Conservation (phyloP, 2,113 vertebrate genomes). For the Cyprinodon variegatus region DNA sequence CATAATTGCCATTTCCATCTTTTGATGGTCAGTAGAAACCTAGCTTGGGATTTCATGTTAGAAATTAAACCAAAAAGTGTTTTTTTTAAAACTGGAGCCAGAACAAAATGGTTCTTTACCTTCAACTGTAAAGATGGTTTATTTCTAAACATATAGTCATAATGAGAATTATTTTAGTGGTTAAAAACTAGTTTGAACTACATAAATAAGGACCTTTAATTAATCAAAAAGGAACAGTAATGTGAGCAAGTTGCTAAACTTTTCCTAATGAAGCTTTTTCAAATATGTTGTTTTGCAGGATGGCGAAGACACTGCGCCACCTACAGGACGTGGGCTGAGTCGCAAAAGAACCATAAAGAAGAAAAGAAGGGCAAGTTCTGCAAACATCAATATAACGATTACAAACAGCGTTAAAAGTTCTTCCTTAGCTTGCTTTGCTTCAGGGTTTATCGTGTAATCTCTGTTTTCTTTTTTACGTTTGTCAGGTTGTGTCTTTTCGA, state of each 20-base stretch:
- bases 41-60: no score
- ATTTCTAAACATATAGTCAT: no score
- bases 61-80: no score
- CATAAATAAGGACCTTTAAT: neutral
- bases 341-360: constrained; percentile 63
- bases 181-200: neutral
- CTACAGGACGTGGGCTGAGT: constrained; percentile 36
- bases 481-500: constrained; percentile 73
- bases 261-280: no score
- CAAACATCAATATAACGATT: neutral
- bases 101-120: no score
- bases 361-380: constrained; percentile 59
- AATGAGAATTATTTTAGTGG: no score
- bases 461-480: neutral
- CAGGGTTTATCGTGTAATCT: neutral
- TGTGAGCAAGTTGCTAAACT: no score
- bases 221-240: neutral
- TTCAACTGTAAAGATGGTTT: no score
- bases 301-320: constrained; percentile 25
- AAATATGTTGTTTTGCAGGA: constrained; percentile 40
- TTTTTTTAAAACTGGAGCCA: no score
- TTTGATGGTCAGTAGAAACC: no score
- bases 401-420: neutral
- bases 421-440: neutral
- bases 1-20: no score